Base-by-base conservation (phyloP, 2,113 vertebrate genomes). In the Glareola pratincola region DNA sequence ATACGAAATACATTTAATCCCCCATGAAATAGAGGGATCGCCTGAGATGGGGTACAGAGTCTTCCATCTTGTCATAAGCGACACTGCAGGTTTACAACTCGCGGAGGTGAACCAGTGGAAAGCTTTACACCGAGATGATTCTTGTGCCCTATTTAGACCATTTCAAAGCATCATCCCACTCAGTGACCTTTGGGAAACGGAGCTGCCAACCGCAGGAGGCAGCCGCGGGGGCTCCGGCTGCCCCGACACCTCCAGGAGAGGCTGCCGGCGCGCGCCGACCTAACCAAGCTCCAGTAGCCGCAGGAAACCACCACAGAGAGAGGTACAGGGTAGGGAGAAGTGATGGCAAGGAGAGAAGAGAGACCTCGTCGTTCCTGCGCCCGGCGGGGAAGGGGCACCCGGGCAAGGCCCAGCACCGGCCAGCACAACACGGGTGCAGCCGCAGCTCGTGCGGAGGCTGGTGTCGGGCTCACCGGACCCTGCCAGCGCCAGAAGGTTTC, bases 251-350 rank as follows among this genome's bases (percentile, higher is more conserved):
- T 3, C 82, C 10, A 1, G 24, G 20, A 36, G 36, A 41, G 53
- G 63, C 37, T 37, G 54, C 14, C 2, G 1, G 32, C 1, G 4
- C 2, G 0, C 6, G 3, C 11, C 12, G 3, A 37, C 45, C 17
- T 0, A 37, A 20, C 21, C 22, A 11, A 36, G 64, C 20, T 30
- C 53, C 14, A 0, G 36, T 62, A 43, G 36, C 8, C 3, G 13
- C 67, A 64, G 67, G 37, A 62, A 78, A 26, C 45, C 22, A n/a
- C 15, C 47, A 3, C 37, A 8, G 37, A 34, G 37, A 63, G 41
- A 47, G 48, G 29, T 5, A 12, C 20, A 1, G 24, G 47, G 59
- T 10, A 32, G 14, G 45, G 26, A 51, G 73, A 36, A 20, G 73
- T 3, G 13, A 10, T 6, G 47, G 64, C 2, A 2, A 8, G 54